A percentile compares a stretch with the other conserved stretches of the same genome.
Conservation (phyloP, 1,140 invertebrate genomes). For the Wasmannia auropunctata region DNA sequence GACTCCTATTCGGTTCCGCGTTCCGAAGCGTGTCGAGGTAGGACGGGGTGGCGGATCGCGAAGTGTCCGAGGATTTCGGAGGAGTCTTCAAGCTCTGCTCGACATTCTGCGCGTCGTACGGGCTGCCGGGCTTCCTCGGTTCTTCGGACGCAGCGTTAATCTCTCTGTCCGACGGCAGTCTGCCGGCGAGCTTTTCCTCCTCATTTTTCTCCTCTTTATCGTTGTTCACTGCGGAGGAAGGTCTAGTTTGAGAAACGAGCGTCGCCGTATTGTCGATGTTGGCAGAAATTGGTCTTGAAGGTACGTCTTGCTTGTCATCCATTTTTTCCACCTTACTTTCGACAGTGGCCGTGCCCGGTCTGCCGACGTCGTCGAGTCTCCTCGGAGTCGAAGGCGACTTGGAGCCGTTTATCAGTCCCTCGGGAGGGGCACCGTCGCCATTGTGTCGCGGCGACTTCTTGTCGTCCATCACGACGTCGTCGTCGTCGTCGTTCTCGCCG, state of each 20-base stretch:
- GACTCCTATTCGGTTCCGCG: neutral
- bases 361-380: neutral
- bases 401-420: slow-evolving; percentile 1
- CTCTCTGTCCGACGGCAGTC: slow-evolving; percentile 16
- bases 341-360: slow-evolving; percentile 29
- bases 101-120: neutral
- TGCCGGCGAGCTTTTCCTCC: neutral
- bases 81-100: slow-evolving; percentile 25
- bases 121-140: neutral
- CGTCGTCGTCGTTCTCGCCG: slow-evolving; percentile 72
- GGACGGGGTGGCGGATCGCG: slow-evolving; percentile 15
- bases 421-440: neutral
- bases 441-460: slow-evolving; percentile 55
- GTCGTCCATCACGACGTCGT: slow-evolving; percentile 76
- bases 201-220: neutral
- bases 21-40: neutral
- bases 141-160: neutral
- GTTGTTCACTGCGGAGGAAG: neutral
- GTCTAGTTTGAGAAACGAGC: slow-evolving; percentile 32
- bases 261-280: neutral
- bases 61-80: neutral
- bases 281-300: slow-evolving; percentile 13
- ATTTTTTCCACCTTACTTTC: slow-evolving; percentile 21
- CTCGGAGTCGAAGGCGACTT: slow-evolving; percentile 18
- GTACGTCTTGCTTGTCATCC: neutral